Conservation (phyloP, 2,113 vertebrate species). For the Erpornis zantholeuca region DNA sequence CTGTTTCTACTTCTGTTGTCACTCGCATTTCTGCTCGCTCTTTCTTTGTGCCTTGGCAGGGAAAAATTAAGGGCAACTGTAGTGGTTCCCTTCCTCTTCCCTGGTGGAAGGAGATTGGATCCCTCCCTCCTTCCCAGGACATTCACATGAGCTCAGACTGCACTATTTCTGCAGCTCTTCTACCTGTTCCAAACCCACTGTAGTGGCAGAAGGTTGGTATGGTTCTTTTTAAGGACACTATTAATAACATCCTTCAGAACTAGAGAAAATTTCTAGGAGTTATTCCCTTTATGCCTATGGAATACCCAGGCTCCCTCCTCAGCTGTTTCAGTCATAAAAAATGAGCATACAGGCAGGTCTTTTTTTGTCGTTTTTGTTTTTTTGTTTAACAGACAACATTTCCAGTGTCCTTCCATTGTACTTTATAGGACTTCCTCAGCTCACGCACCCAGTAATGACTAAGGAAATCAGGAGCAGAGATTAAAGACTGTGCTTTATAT, state of each 20-base stretch:
- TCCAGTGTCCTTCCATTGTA: background rate
- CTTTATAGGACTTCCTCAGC: background rate
- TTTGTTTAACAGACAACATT: background rate
- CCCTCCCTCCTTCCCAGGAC: background rate
- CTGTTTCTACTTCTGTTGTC: background rate
- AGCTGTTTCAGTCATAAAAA: background rate
- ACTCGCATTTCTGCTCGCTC: fast-evolving
- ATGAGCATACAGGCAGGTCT: background rate
- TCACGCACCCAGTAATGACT: background rate
- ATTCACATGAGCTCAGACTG: background rate
- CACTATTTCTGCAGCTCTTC: background rate
- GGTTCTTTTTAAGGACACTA: background rate
- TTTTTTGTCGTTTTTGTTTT: background rate
- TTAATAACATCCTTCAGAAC: background rate
- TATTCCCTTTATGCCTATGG: background rate
- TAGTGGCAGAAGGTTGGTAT: background rate
- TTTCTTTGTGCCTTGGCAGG: background rate
- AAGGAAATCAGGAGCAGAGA: background rate
- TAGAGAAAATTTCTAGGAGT: background rate
- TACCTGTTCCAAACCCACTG: background rate
- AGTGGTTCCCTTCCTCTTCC: background rate
- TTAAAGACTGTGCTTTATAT: background rate
- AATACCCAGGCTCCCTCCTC: background rate
- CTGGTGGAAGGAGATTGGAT: background rate
- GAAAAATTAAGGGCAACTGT: background rate